Percentiles rank a stretch among this genome's conserved stretches.
These are phyloP conservation scores for Pipistrellus pygmaeus DNA, from an alignment of 2,797 vertebrate species.

Conservation along the genomic window DNA sequence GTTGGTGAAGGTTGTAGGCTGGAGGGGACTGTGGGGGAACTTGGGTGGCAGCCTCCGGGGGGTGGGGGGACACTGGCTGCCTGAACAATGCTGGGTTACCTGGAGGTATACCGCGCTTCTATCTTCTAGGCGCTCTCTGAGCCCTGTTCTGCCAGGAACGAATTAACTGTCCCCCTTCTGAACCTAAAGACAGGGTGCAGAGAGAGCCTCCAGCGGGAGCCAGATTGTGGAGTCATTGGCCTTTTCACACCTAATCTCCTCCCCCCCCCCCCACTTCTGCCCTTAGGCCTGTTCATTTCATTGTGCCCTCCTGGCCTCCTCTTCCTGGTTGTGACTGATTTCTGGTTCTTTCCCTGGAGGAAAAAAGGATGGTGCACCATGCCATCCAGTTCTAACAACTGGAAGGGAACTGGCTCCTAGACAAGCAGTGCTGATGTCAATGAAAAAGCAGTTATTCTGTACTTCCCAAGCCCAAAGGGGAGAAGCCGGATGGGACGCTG, in stretches of 20 bases:
- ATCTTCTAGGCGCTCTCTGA: neutral
- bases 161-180: neutral
- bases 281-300: neutral
- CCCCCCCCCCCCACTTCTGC: neutral
- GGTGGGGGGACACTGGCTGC: neutral
- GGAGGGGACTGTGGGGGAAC: neutral
- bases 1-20: neutral
- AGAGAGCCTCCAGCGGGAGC: neutral
- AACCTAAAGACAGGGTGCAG: neutral
- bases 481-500: neutral
- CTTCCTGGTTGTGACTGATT: constrained; percentile 1
- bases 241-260: neutral
- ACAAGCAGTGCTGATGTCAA: neutral
- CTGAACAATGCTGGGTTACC: neutral
- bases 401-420: constrained; percentile 28
- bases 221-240: constrained; percentile 19
- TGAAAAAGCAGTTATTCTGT: neutral
- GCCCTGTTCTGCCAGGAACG: neutral
- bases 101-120: neutral
- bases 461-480: neutral
- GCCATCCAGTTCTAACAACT: neutral
- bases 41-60: neutral
- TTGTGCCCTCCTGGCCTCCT: neutral
- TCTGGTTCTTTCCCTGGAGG: constrained; percentile 3
- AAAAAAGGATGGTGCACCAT: neutral